Evolutionary conservation across 2,797 vertebrate genomes (phyloP), one percentile per base, ranked within the genome.

Genomic region (Helarctos malayanus): DNA sequence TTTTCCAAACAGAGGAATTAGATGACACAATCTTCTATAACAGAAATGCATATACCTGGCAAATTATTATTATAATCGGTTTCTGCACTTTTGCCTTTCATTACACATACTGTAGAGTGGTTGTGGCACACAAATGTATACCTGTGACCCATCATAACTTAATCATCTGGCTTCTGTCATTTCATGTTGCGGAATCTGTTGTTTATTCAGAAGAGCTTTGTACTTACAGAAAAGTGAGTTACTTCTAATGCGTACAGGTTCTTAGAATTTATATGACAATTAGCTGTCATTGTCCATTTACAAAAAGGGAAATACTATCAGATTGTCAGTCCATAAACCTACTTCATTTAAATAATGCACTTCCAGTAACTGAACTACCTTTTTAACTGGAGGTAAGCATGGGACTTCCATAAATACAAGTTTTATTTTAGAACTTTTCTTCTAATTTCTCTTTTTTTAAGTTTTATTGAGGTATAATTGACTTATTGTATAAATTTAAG

Each of bases 21-120:
- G 76, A 96, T 92, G 97, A 68, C 3, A 11, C 59, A 93, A 23
- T 94, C 80, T 98, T 97, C 97, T 59, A 91, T 91, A 98, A 95
- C 82, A 97, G 69, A 97, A 57, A 49, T 93, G 97, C 92, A 97
- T 97, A 98, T 94, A 98, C 95, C 96, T 98, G 96, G 96, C 85
- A 98, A 97, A 98, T 98, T 98, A 98, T 98, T 98, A 94, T 98
- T 96, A 97, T 98, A 97, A 98, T 98, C 97, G 98, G 87, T 98
- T 98, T 98, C 98, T 98, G 98, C 96, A 97, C 97, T 98, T 87
- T 97, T 98, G 96, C 92, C 97, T 95, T 99, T 98, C 91, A 98
- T 98, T 98, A 98, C 96, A 97, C 97, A 98, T 96, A 97, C 97
- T 92, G 96, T 96, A 98, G 98, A 97, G 95, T 98, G 89, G 95